A percentile compares a stretch with the other conserved stretches of the same genome.
These are phyloP conservation scores for Gymnorhina tibicen DNA, from an alignment of 2,113 vertebrate species.

Conservation along the genomic window DNA sequence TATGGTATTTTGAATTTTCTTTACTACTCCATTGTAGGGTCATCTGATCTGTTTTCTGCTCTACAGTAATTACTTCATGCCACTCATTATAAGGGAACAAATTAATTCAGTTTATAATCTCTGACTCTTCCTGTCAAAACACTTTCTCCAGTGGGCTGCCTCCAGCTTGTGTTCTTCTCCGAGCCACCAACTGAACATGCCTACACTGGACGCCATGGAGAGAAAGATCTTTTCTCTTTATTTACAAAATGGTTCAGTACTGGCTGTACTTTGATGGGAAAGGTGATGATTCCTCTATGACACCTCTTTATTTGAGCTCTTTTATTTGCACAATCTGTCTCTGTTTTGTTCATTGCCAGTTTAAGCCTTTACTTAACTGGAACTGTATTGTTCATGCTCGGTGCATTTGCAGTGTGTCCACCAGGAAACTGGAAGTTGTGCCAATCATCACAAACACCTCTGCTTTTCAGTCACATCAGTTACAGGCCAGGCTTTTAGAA, in stretches of 20 bases:
- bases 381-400: neutral
- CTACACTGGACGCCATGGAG: neutral
- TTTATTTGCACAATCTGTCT: neutral
- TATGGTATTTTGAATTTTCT: neutral
- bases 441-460: neutral
- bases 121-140: neutral
- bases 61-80: neutral
- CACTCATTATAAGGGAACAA: neutral
- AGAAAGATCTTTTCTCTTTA: neutral
- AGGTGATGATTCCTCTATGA: neutral
- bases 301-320: neutral
- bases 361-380: neutral
- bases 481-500: neutral
- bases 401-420: neutral
- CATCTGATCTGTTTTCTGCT: neutral
- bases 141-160: neutral
- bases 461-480: neutral
- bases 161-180: neutral
- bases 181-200: fast-evolving
- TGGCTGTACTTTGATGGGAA: neutral
- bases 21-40: neutral
- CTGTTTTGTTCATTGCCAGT: neutral
- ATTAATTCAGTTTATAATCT: neutral
- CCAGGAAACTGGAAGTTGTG: neutral
- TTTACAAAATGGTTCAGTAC: neutral